Evolutionary conservation across 2,888 invertebrate species (phyloP).

Genomic region (Pandemis cinnamomeana): DNA sequence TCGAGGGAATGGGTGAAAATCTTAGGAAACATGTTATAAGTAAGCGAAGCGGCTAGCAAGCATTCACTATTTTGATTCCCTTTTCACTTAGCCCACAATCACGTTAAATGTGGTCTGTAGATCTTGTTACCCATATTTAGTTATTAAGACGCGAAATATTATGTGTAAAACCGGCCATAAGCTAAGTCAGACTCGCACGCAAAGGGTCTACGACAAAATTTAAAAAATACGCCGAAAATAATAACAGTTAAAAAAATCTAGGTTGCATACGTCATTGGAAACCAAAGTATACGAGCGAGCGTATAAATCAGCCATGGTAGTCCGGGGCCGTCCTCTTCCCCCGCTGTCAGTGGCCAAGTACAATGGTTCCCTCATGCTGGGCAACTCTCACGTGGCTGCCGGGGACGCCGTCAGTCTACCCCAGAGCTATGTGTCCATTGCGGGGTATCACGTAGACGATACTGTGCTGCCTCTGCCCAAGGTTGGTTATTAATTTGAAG

Average conservation of each 20-base stretch:
- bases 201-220: no score
- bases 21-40: no score
- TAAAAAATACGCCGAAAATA: no score
- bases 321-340: constrained; percentile 51
- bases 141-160: no score
- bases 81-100: no score
- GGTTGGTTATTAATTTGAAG: constrained; percentile 47
- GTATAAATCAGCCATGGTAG: constrained; percentile 42
- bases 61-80: no score
- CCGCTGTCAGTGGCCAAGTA: constrained; percentile 48
- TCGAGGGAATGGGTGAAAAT: no score
- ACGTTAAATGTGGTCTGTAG: no score
- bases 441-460: constrained; percentile 60
- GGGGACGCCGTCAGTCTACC: constrained; percentile 54
- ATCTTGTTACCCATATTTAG: no score
- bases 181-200: no score
- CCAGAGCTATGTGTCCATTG: constrained; percentile 55
- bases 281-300: constrained; percentile 46
- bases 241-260: background rate
- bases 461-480: constrained; percentile 55
- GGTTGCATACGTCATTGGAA: constrained; percentile 42
- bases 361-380: constrained; percentile 58
- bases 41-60: no score
- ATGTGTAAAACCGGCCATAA: no score
- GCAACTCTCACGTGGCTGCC: constrained; percentile 56